Evolutionary conservation across 2,888 invertebrate genomes (phyloP).

Genomic region (Parnassius apollo): DNA sequence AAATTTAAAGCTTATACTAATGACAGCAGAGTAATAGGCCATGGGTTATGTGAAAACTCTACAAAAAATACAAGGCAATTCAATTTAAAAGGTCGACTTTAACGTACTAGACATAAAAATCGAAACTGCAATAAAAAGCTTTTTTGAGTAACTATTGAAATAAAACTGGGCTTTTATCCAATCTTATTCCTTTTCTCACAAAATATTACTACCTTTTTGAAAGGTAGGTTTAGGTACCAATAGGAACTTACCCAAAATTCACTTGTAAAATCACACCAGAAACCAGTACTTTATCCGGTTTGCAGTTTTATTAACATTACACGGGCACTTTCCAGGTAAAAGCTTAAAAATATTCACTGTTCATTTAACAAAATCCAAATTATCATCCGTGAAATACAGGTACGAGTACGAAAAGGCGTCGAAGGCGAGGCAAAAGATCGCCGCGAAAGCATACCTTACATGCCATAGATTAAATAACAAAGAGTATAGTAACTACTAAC

Average conservation of each 20-base stretch:
- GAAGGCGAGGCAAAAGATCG: slow-evolving; percentile 67
- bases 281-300: slow-evolving; percentile 42
- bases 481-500: not conserved
- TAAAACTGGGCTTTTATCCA: too few relatives aligned
- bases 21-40: too few relatives aligned
- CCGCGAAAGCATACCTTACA: slow-evolving; percentile 67
- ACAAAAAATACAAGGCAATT: too few relatives aligned
- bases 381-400: slow-evolving; percentile 60
- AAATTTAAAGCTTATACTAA: too few relatives aligned
- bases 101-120: too few relatives aligned
- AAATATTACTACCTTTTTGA: not conserved
- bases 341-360: slow-evolving; percentile 58
- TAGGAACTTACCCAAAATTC: slow-evolving; percentile 25
- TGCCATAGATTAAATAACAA: slow-evolving; percentile 52
- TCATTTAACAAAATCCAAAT: slow-evolving; percentile 60
- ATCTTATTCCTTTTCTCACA: too few relatives aligned
- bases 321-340: slow-evolving; percentile 47
- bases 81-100: too few relatives aligned
- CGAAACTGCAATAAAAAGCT: too few relatives aligned
- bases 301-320: slow-evolving; percentile 56
- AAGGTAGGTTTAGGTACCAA: not conserved
- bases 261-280: slow-evolving; percentile 23
- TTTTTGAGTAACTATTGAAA: too few relatives aligned
- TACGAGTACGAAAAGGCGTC: slow-evolving; percentile 73
- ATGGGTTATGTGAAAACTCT: too few relatives aligned